Evolutionary conservation across 2,888 invertebrate genomes (phyloP).

Genomic region (Andricus quercusramuli): DNA sequence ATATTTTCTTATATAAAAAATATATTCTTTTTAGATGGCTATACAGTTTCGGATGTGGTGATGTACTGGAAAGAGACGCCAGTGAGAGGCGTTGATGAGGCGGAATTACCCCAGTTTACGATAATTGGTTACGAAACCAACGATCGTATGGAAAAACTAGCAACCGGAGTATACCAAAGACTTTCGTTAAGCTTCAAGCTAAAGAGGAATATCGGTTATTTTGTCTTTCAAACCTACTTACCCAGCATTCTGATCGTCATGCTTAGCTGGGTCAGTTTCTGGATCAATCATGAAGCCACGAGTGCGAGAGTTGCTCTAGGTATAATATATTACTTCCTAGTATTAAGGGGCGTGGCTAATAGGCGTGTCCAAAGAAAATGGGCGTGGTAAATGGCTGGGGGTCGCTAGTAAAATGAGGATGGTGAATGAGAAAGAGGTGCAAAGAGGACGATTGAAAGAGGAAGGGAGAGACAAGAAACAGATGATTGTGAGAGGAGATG

Average conservation of each 20-base stretch:
- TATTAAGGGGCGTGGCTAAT: no score
- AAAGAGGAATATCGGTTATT: conserved; percentile 97
- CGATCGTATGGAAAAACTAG: conserved; percentile 94
- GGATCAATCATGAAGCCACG: conserved; percentile 99
- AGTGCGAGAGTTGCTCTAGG: conserved; percentile 97
- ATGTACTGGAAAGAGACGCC: conserved; percentile 98
- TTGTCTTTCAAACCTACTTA: conserved; percentile 98
- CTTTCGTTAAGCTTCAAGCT: conserved; percentile 96
- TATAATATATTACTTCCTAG: conserved; percentile 71
- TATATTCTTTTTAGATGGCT: conserved; percentile 87
- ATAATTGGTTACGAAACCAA: conserved; percentile 97
- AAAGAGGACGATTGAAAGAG: no score
- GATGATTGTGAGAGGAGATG: no score
- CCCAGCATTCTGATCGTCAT: conserved; percentile 98
- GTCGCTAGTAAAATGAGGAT: no score
- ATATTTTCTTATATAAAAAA: no score
- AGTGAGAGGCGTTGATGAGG: conserved; percentile 95
- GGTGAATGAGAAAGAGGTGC: no score
- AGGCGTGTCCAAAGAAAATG: no score
- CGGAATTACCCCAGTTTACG: conserved; percentile 97
- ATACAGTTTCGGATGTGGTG: conserved; percentile 97
- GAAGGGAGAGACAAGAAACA: no score
- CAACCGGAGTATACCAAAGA: conserved; percentile 96
- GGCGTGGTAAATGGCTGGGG: no score
- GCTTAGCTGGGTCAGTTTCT: conserved; percentile 99